Evolutionary conservation across 2,113 vertebrate species (phyloP).

Genomic region (Zeus faber): DNA sequence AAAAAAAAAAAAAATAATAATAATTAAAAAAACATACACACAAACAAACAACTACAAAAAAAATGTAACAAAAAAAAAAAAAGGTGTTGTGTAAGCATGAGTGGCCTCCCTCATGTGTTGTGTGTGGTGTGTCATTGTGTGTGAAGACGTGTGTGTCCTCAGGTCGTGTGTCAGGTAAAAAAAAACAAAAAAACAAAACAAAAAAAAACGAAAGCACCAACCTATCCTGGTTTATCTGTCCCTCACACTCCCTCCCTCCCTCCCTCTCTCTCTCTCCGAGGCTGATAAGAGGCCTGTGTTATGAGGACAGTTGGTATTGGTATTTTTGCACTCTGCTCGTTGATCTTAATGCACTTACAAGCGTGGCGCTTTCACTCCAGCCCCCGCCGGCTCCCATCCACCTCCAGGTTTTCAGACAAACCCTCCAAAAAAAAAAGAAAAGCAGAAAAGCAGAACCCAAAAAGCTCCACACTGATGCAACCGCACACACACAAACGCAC

Average conservation of each 20-base stretch:
- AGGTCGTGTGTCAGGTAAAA: conserved; percentile 72
- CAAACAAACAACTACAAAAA: no score
- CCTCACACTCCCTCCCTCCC: conserved; percentile 15
- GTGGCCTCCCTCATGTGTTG: conserved; percentile 68
- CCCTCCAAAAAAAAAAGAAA: conserved; percentile 18
- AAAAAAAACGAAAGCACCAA: no score
- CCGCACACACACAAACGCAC: conserved; percentile 15
- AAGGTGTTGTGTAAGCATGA: conserved; percentile 70
- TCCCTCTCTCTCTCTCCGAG: conserved; percentile 11
- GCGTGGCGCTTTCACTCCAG: conserved; percentile 61
- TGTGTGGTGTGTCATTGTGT: conserved; percentile 68
- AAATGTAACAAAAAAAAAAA: conserved; percentile 46
- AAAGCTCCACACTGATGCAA: conserved; percentile 19
- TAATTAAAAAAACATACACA: no score
- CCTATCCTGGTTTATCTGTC: conserved; percentile 40
- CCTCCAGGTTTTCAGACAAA: conserved; percentile 40
- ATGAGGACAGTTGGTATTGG: conserved; percentile 73
- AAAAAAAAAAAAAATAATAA: conserved; percentile 41
- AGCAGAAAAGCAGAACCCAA: conserved; percentile 5
- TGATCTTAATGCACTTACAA: conserved; percentile 74
- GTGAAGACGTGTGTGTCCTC: conserved; percentile 72
- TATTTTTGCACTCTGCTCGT: conserved; percentile 80
- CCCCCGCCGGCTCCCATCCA: conserved; percentile 38
- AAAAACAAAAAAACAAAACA: no score
- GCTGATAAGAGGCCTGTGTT: conserved; percentile 70